A percentile compares a stretch with the other conserved stretches of the same genome.
phyloP scores from a whole-genome alignment of 2,888 invertebrate species.

The Tenodera sinensis region DNA sequence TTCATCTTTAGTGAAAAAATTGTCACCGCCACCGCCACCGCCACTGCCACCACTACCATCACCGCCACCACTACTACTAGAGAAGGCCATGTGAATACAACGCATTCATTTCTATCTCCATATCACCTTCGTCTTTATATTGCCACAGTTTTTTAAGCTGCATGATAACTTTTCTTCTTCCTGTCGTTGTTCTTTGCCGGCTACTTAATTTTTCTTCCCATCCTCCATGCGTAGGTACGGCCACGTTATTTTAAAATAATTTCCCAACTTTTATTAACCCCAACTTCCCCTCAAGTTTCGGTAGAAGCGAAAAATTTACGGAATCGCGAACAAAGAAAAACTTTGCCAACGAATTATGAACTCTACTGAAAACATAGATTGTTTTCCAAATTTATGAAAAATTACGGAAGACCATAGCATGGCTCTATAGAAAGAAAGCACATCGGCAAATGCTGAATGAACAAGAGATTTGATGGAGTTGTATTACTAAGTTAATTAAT shows the following conservation, averaged over 20 bases:
- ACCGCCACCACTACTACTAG: too few species aligned
- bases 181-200: not conserved
- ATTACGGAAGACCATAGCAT: not conserved
- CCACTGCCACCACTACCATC: too few species aligned
- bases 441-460: not conserved
- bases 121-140: not conserved
- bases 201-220: not conserved
- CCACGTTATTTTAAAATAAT: not conserved
- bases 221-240: not conserved
- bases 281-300: not conserved
- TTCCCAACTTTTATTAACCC: not conserved
- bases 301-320: not conserved
- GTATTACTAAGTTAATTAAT: not conserved
- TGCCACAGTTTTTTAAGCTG: not conserved
- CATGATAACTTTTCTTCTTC: not conserved
- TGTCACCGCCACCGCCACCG: too few species aligned
- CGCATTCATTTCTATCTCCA: too few species aligned
- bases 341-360: not conserved
- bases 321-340: not conserved
- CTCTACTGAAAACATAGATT: not conserved
- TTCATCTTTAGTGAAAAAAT: too few species aligned
- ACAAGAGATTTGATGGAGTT: not conserved
- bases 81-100: too few species aligned
- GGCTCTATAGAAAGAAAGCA: not conserved
- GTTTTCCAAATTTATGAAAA: not conserved